Evolutionary conservation across 2,113 vertebrate genomes (phyloP), one percentile per base, ranked within the genome.

Genomic region (Heterocephalus glaber): DNA sequence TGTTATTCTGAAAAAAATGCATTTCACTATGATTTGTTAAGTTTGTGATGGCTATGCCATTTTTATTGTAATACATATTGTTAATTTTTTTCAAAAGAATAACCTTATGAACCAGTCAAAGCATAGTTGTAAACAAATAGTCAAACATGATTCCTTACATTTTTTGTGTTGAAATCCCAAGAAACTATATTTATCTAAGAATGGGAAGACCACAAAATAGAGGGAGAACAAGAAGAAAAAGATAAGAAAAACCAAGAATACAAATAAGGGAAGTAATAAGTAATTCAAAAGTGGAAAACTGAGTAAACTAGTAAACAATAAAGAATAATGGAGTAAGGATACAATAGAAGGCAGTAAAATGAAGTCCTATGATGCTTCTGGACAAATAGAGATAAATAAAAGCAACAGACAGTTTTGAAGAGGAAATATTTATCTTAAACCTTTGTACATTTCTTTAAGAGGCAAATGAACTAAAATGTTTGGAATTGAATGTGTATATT

Each of bases 381-480:
- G 58, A 82, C 28, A 85, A 72, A 77, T 5, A 82, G n/a, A 83
- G 28, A 68, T 8, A 14, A 5, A 80, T 54, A 85, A 90, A 92
- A 56, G 47, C 20, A 66, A 85, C 1, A 41, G 35, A 52, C 0
- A 17, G 17, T 65, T 87, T 19, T 81, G 60, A 85, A 70, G 28
- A 81, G 35, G 54, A 92, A 60, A 17, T 92, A 5, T 90, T 72
- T 12, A 41, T 35, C 22, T 82, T 63, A 68, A 96, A 47, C 7
- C 26, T 77, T 83, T 84, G 38, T 47, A 44, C 9, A 58, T 87
- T 92, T 87, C 58, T 56, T 94, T 28, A 94, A 82, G 49, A 30
- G 80, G 6, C 12, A 94, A 96, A 86, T 80, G 28, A 96, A 35
- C 49, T 80, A 83, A 92, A 82, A 92, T 16, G 38, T 49, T 97